Evolutionary conservation across 2,888 invertebrate species (phyloP).

Genomic region (Synergus japonicus): DNA sequence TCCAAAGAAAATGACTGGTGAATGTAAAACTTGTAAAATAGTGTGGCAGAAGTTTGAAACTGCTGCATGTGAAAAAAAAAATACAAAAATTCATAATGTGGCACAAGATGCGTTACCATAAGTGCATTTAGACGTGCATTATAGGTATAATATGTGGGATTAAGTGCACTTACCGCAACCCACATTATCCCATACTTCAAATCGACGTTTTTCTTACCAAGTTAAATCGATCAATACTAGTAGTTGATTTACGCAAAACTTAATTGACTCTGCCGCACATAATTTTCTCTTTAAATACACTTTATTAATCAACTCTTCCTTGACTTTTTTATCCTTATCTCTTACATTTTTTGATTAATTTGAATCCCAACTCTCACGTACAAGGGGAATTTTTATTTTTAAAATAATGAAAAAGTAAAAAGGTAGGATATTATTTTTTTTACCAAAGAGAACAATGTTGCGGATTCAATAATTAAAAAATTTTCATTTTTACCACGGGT

Average conservation of each 20-base stretch:
- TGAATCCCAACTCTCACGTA: too few relatives aligned
- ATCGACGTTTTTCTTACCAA: not conserved
- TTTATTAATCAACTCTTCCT: not conserved
- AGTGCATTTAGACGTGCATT: not conserved
- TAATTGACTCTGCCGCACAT: not conserved
- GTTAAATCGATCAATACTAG: not conserved
- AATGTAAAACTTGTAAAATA: not conserved
- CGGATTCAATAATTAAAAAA: too few relatives aligned
- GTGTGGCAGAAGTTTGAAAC: not conserved
- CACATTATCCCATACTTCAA: not conserved
- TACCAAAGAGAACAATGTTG: too few relatives aligned
- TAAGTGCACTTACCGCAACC: not conserved
- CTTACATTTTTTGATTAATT: not conserved
- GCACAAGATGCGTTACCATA: not conserved
- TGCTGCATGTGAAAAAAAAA: too few relatives aligned
- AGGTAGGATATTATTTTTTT: too few relatives aligned
- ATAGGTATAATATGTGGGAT: not conserved
- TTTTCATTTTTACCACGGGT: too few relatives aligned
- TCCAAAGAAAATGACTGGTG: not conserved
- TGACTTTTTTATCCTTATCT: not conserved
- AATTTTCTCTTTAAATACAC: not conserved
- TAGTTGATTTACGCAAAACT: not conserved
- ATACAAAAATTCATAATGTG: not conserved
- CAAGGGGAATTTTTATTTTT: too few relatives aligned
- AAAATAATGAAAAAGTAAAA: too few relatives aligned